phyloP scores from a whole-genome alignment of 2,797 vertebrate genomes.

The Oreochromis grahami region DNA sequence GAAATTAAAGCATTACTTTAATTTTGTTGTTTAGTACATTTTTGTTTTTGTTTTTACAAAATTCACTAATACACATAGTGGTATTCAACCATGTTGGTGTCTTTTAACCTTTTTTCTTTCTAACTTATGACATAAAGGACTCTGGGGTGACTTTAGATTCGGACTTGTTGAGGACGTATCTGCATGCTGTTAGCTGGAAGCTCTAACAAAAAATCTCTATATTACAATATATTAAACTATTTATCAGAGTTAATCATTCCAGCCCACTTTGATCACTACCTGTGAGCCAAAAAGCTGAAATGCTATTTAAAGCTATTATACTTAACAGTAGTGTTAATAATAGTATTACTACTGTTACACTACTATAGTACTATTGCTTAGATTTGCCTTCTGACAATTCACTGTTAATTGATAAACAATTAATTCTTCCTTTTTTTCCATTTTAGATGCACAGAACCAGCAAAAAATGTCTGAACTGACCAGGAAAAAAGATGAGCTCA shows the following conservation, averaged over 20 bases:
- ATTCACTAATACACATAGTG: background rate
- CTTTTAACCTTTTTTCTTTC: background rate
- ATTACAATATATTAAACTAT: background rate
- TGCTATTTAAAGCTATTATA: background rate
- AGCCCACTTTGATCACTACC: background rate
- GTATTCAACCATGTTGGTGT: background rate
- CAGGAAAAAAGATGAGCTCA: conserved; percentile 79
- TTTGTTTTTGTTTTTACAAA: background rate
- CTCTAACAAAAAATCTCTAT: rapidly evolving
- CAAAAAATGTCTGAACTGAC: conserved; percentile 79
- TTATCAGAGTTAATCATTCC: background rate
- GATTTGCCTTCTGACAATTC: background rate
- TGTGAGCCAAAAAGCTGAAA: background rate
- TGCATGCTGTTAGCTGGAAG: background rate
- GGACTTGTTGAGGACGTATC: background rate
- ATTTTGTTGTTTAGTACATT: background rate
- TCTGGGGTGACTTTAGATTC: background rate
- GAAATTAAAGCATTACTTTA: background rate
- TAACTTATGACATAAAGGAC: background rate
- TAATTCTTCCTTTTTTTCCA: background rate
- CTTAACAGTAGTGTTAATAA: background rate
- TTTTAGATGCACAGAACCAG: conserved; percentile 82
- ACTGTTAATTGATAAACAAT: background rate
- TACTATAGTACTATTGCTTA: background rate
- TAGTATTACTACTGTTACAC: background rate